A percentile compares a stretch with the other conserved stretches of the same genome.
Evolutionary conservation across 2,113 vertebrate genomes (phyloP).

Genomic region (Eulacestoma nigropectus): DNA sequence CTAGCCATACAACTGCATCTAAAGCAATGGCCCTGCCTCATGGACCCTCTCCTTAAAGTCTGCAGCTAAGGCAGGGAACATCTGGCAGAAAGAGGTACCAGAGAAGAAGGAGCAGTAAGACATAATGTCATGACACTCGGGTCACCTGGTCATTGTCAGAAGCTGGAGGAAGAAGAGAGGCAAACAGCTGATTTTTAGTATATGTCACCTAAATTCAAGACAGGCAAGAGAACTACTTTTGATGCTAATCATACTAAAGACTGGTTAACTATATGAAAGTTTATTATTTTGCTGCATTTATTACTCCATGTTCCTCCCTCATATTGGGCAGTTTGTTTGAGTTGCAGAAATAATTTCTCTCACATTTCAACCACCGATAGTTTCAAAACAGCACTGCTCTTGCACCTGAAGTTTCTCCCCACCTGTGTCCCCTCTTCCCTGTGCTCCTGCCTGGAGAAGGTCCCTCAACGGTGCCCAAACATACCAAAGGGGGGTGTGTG

Average conservation of each 20-base stretch:
- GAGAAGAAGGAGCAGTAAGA: background rate
- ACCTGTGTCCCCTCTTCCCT: background rate
- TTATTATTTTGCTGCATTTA: background rate
- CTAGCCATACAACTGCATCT: background rate
- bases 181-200: background rate
- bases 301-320: background rate
- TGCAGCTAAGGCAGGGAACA: background rate
- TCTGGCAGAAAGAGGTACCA: background rate
- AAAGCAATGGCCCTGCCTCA: background rate
- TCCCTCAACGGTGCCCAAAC: background rate
- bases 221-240: background rate
- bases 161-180: background rate
- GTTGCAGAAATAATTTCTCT: background rate
- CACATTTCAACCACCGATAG: background rate
- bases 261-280: background rate
- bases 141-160: background rate
- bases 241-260: background rate
- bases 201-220: background rate
- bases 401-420: background rate
- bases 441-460: background rate
- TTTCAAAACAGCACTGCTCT: background rate
- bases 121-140: rapidly evolving
- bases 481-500: slow-evolving; percentile 80
- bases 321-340: background rate
- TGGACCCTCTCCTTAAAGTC: background rate